Evolutionary conservation across 2,888 invertebrate species (phyloP), one percentile per base, ranked within the genome.

Genomic region (Deilephila elpenor): DNA sequence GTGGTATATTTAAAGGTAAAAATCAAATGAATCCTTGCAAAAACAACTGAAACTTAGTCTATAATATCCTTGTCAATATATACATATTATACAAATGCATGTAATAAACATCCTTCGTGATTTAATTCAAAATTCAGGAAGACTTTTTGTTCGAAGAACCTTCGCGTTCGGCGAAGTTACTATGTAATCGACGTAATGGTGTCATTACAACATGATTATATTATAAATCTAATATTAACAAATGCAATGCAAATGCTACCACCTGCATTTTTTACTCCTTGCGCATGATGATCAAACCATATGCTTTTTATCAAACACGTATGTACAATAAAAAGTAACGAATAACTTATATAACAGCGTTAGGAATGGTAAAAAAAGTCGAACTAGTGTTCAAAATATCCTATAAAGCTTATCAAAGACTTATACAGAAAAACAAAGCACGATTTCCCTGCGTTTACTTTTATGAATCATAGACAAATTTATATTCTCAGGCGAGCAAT

Each of bases 111-210:
- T 56, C 7, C 17, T 6, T 56, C 7, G 6, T 56, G 56, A n/a
- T 17, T 56, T 19, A 56, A n/a, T 56, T 56, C 19, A 56, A 56
- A 75, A 86, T 86, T 75, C 86, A 91, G 90, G 91, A 91, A 92
- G 87, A 85, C 79, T 90, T 91, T 91, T 92, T 92, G 81, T 83
- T 79, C 67, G 59, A 70, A 80, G 84, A 89, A 85, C 90, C 88
- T 91, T 89, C 88, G 82, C 77, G 79, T 80, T 78, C 77, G 71
- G 79, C 20, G n/a, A 25, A 44, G 51, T 17, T 73, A 74, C 78
- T 77, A 72, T 76, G 74, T 80, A 80, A 78, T 81, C 74, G 77
- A 70, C 71, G 78, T 76, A 79, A 75, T 79, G 73, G 44, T 76
- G 34, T 44, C n/a, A 20, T 64, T 37, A 64, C 37, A 64, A 44